phyloP scores from a whole-genome alignment of 2,888 invertebrate genomes.

The Prosapia bicincta region DNA sequence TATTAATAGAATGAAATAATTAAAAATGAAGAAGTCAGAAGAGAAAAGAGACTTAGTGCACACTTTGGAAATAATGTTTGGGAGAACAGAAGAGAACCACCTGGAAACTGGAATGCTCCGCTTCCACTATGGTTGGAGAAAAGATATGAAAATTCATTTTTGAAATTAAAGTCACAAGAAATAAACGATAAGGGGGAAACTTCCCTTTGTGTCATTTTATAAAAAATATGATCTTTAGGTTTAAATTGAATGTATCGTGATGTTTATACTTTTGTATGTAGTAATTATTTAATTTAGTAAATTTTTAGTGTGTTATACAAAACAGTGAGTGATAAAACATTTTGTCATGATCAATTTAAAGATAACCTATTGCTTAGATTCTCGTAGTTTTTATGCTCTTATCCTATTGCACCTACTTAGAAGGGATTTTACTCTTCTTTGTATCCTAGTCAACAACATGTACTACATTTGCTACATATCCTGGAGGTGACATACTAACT shows the following conservation, averaged over 20 bases:
- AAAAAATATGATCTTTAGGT: not conserved
- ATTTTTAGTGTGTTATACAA: too few relatives aligned
- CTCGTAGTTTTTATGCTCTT: too few relatives aligned
- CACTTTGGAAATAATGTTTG: conserved; percentile 76
- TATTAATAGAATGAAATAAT: not conserved
- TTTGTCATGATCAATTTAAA: too few relatives aligned
- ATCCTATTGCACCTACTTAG: too few relatives aligned
- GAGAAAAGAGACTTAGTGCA: conserved; percentile 58
- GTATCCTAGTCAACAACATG: too few relatives aligned
- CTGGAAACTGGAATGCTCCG: conserved; percentile 76
- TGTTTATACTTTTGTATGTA: not conserved
- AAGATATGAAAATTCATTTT: conserved; percentile 53
- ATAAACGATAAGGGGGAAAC: not conserved
- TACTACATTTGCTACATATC: too few relatives aligned
- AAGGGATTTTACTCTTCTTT: too few relatives aligned
- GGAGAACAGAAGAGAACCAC: conserved; percentile 71
- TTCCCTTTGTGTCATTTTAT: not conserved
- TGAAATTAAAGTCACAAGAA: not conserved
- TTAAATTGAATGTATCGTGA: not conserved
- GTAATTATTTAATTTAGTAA: not conserved
- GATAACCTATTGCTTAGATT: too few relatives aligned
- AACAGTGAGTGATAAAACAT: too few relatives aligned
- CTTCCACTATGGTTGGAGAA: conserved; percentile 72
- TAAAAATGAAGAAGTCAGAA: conserved; percentile 50
- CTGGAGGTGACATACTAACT: too few relatives aligned